Base-by-base conservation (phyloP, 2,888 invertebrate species). In the Hipparchia sbordonii region DNA sequence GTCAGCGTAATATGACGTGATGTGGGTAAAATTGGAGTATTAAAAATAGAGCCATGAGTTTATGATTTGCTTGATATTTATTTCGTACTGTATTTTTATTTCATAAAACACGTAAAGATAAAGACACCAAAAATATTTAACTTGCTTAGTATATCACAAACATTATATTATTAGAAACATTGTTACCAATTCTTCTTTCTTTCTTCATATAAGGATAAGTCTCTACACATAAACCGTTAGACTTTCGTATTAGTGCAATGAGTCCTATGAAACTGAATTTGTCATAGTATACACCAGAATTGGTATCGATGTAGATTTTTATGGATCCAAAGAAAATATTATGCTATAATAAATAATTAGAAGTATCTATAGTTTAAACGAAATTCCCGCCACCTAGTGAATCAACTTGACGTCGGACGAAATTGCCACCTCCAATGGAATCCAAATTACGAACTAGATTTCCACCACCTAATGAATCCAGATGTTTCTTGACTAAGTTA, bases 361-460 rank as follows among this genome's bases (percentile, higher is more conserved):
- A 74, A 77, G 79, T 65, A 76, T 23, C 23, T 23, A 23, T 76
- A 62, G 72, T 82, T 87, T 84, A 89, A 66, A 91, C 86, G 71
- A 93, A 83, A 82, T 93, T 93, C 45, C 86, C 87, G 7, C 91
- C 93, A 63, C 91, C 92, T 45, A 92, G 80, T 54, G 88, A 82
- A 75, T 91, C 88, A 45, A 91, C 79, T 75, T 90, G 82, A 67
- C 94, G 87, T 68, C 94, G 87, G 7, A 93, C 88, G 33, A 94
- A 87, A 82, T 95, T 94, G 23, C 92, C 92, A 1, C 94, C 94
- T 3, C 95, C 94, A 6, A 95, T 84, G 2, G 92, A 89, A 78
- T 95, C 94, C 66, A 94, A 80, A 77, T 89, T 90, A 9, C 92
- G 84, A 4, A 92, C 89, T n/a, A 93, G 82, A 77, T 92, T 92